Evolutionary conservation across 2,888 invertebrate genomes (phyloP).

Genomic region (Hetaerina titia): DNA sequence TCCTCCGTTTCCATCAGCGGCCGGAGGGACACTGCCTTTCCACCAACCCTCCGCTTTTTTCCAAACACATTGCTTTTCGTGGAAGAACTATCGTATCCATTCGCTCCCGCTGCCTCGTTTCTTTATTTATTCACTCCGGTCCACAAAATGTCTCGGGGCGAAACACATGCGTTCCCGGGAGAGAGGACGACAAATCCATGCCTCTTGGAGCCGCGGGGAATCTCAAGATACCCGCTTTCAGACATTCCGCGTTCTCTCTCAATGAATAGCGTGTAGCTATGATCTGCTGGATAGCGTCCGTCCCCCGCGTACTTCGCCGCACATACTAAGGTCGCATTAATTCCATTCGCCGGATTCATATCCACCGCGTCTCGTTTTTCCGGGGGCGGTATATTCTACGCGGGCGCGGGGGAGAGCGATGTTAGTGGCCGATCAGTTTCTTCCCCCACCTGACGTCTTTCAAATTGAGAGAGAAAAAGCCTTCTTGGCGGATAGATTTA

Average conservation of each 20-base stretch:
- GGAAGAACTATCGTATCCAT: not conserved
- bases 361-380: not conserved
- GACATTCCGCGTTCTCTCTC: not conserved
- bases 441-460: not conserved
- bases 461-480: not conserved
- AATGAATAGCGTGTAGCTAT: not conserved
- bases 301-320: not conserved
- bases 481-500: not conserved
- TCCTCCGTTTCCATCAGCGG: not conserved
- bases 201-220: not conserved
- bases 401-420: not conserved
- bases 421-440: not conserved
- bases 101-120: not conserved
- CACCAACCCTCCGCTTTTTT: not conserved
- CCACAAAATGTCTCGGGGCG: not conserved
- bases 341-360: not conserved
- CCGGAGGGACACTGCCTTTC: not conserved
- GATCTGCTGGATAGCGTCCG: not conserved
- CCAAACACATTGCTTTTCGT: not conserved
- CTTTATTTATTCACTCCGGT: not conserved
- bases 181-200: not conserved
- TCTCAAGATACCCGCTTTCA: not conserved
- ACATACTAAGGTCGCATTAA: not conserved
- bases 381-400: not conserved
- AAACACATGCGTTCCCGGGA: not conserved